phyloP scores from a whole-genome alignment of 64 coral and sea anemone species.

The Dendronephthya gigantea region DNA sequence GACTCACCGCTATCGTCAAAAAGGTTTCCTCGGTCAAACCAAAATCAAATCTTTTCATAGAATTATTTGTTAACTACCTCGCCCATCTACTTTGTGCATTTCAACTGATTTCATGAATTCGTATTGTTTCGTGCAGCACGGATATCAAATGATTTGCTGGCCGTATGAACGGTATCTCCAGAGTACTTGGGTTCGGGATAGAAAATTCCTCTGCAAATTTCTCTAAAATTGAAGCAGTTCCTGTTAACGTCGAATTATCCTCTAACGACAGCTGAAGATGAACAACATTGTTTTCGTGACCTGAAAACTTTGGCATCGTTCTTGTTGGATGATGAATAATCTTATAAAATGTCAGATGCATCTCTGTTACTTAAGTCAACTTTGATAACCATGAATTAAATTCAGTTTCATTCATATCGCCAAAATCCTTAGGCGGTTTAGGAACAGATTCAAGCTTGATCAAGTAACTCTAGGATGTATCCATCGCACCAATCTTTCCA shows the following conservation, averaged over 20 bases:
- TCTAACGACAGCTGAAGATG: neutral
- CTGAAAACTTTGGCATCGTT: neutral
- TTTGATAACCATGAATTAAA: neutral
- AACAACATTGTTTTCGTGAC: neutral
- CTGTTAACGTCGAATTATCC: conserved; percentile 5
- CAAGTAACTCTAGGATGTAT: neutral
- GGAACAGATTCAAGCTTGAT: neutral
- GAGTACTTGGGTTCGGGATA: neutral
- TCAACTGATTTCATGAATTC: neutral
- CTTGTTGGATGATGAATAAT: neutral
- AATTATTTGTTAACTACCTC: neutral
- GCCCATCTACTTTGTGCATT: neutral
- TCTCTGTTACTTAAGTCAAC: neutral
- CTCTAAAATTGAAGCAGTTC: neutral
- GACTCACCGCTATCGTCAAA: neutral
- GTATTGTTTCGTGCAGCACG: neutral
- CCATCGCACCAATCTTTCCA: neutral
- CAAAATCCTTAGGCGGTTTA: neutral
- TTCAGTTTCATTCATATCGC: neutral
- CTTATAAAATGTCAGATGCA: neutral
- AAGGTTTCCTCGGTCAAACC: too few relatives aligned
- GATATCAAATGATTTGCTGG: neutral
- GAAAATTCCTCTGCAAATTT: conserved; percentile 1
- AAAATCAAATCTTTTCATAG: neutral
- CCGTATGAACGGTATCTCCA: neutral